Evolutionary conservation across 2,113 vertebrate genomes (phyloP), one percentile per base, ranked within the genome.

Genomic region (Hippocampus zosterae): DNA sequence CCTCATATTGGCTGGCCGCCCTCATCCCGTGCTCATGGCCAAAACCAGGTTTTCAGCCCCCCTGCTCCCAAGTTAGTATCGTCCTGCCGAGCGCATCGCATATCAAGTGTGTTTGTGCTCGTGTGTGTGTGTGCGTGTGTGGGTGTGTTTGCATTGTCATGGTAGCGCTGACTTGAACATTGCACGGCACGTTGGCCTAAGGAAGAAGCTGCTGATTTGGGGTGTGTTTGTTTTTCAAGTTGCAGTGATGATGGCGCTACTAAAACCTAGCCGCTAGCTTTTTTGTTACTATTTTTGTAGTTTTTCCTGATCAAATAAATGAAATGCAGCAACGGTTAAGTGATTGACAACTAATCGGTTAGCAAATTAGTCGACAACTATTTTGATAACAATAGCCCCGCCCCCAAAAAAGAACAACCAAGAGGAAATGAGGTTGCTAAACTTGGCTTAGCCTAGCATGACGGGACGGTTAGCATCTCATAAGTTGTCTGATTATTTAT

Each of bases 51-150:
- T 77, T 90, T 97, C 92, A 71, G 87, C 87, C 96, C 94, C 80
- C 91, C 94, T 27, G 73, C 90, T 89, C 89, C 92, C 89, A 96
- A 96, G 97, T 99, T 93, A 98, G 97, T 98, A 96, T 85, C 78
- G n/a, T 63, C 65, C 69, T 65, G 71, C 66, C 65, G 73, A 73
- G 63, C 85, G 82, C 72, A 74, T 70, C 23, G 15, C 15, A 65
- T 0, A 55, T 77, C 59, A 25, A 57, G 67, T 67, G 72, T 79
- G 70, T 56, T 44, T 74, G 50, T 74, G 68, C 41, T 27, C 18
- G 27, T 60, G 29, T 25, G 53, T 56, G 48, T 50, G 48, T 18
- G 5, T 41, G 19, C 5, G 29, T 33, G 29, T 5, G 29, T 52
- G 50, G 53, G 56, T 21, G 8, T n/a, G 8, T 46, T 18, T 27